A percentile compares a stretch with the other conserved stretches of the same genome.
Conservation (phyloP, 2,113 vertebrate species). For the Agapornis roseicollis region DNA sequence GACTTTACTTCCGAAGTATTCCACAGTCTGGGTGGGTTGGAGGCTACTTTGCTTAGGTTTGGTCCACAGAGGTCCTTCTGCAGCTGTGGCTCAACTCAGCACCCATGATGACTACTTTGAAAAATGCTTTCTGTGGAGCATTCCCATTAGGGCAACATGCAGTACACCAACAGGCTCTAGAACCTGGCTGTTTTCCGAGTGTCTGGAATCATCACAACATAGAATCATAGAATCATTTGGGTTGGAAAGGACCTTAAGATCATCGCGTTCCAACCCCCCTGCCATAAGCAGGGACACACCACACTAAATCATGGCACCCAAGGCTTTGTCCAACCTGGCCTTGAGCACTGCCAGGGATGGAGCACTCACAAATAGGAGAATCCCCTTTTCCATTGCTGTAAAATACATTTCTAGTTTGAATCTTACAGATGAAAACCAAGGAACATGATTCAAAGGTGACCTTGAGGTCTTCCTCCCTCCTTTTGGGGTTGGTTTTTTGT, state of each 20-base stretch:
- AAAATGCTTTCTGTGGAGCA: background rate
- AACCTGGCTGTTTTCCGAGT: fast-evolving
- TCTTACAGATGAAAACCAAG: background rate
- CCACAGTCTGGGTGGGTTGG: fast-evolving
- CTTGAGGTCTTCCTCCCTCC: background rate
- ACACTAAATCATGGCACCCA: too few species aligned
- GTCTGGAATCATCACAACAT: background rate
- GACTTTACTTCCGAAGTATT: background rate
- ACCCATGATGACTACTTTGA: background rate
- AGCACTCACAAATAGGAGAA: too few species aligned
- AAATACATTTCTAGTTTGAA: fast-evolving
- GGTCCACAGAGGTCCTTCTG: background rate
- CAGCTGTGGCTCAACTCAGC: background rate
- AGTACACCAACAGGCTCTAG: background rate
- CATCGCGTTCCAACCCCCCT: too few species aligned
- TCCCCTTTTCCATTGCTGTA: background rate
- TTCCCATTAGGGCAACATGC: background rate
- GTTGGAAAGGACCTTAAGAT: too few species aligned
- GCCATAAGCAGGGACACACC: too few species aligned
- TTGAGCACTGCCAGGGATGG: too few species aligned
- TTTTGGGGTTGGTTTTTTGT: background rate
- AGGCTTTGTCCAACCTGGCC: too few species aligned
- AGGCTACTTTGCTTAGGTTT: background rate
- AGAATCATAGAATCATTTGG: too few species aligned
- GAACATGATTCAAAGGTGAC: background rate